These are phyloP conservation scores for Dasypus novemcinctus DNA, from an alignment of 2,113 vertebrate genomes.

Conservation along the genomic window DNA sequence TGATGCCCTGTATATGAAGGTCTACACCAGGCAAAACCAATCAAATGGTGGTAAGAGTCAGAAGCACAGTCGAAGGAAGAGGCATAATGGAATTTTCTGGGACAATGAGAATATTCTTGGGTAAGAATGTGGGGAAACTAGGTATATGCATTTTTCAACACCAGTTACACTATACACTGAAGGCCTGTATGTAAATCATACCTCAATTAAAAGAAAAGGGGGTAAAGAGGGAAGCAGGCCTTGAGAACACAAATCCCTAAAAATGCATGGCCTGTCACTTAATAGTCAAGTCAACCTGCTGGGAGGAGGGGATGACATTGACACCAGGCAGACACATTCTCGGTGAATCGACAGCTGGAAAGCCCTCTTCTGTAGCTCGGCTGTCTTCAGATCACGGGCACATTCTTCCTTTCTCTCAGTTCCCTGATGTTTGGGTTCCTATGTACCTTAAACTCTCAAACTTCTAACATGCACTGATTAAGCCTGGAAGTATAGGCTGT, in stretches of 20 bases:
- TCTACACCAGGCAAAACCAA: background rate
- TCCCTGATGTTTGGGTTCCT: background rate
- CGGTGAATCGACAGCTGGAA: accelerated
- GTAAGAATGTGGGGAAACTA: background rate
- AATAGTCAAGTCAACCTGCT: too few species aligned
- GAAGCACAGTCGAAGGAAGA: background rate
- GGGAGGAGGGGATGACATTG: background rate
- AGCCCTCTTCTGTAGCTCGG: background rate
- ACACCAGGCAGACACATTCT: background rate
- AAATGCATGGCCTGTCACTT: background rate
- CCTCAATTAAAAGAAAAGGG: background rate
- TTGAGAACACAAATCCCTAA: accelerated
- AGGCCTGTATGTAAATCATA: background rate
- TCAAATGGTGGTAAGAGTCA: background rate
- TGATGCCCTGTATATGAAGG: background rate
- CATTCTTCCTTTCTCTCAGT: background rate
- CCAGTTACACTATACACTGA: too few species aligned
- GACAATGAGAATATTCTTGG: background rate
- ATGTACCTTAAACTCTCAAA: background rate
- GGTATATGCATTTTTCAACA: background rate
- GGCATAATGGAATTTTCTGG: background rate
- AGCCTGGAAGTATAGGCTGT: background rate
- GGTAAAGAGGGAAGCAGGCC: background rate
- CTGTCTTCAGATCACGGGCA: background rate
- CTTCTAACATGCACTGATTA: background rate